Conservation (phyloP, 1,140 invertebrate genomes). For the Carposina sasakii region DNA sequence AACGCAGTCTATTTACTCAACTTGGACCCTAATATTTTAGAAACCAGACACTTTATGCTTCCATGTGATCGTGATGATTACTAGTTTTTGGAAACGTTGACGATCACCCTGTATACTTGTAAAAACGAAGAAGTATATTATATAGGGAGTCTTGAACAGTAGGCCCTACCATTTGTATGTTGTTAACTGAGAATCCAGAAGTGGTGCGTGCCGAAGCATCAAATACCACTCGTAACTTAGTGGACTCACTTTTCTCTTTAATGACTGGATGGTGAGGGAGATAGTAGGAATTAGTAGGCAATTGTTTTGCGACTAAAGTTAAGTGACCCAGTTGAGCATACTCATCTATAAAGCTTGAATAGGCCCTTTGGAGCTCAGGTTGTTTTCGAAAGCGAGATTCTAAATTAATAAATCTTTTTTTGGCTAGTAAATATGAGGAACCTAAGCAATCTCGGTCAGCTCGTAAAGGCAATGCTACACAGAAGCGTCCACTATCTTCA, state of each 20-base stretch:
- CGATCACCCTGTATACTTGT: too few relatives aligned
- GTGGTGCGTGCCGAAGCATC: neutral
- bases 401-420: conserved; percentile 3
- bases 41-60: too few relatives aligned
- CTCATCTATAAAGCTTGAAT: neutral
- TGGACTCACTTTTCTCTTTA: neutral
- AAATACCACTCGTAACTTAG: neutral
- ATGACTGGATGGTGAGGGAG: neutral
- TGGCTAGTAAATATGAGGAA: neutral
- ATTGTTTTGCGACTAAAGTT: too few relatives aligned
- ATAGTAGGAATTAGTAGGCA: neutral
- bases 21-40: too few relatives aligned
- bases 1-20: too few relatives aligned
- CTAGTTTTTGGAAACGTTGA: too few relatives aligned
- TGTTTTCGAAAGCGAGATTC: conserved; percentile 3
- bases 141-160: conserved; percentile 38
- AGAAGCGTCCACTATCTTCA: neutral
- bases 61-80: too few relatives aligned
- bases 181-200: conserved; percentile 2
- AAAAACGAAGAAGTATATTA: conserved; percentile 37
- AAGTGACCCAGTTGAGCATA: neutral
- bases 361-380: neutral
- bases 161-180: conserved; percentile 28
- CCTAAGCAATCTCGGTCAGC: conserved; percentile 1
- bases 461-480: neutral